Conservation (phyloP, 2,113 vertebrate species). For the Xyrauchen texanus region DNA sequence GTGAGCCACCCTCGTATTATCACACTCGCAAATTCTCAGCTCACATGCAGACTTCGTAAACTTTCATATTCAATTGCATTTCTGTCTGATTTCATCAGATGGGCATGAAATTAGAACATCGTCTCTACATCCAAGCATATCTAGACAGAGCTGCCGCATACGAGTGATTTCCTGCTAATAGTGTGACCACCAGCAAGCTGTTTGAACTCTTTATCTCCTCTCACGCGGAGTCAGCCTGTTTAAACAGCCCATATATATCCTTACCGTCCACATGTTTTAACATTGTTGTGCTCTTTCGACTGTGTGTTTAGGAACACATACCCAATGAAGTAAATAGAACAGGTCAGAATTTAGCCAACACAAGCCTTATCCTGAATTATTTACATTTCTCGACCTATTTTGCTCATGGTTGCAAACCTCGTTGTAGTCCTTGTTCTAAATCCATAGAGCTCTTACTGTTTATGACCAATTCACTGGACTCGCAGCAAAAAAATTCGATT, state of each 20-base stretch:
- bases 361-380: neutral
- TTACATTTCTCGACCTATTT: neutral
- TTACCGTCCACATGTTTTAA: conserved; percentile 6
- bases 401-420: neutral
- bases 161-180: neutral
- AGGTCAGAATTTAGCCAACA: neutral
- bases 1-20: neutral
- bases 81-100: conserved; percentile 33
- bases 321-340: neutral
- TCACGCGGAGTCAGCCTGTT: neutral
- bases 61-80: neutral
- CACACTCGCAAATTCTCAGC: neutral
- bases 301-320: no score
- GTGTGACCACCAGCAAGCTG: neutral
- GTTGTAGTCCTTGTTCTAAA: neutral
- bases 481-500: no score
- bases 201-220: conserved; percentile 9
- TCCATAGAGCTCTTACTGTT: neutral
- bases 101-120: conserved; percentile 21
- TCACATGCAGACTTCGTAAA: neutral
- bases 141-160: neutral
- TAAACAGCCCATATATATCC: conserved; percentile 9
- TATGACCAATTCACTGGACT: neutral
- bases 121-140: conserved; percentile 12
- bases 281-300: neutral